Evolutionary conservation across 2,113 vertebrate species (phyloP), one percentile per base, ranked within the genome.

Genomic region (Falco punctatus): DNA sequence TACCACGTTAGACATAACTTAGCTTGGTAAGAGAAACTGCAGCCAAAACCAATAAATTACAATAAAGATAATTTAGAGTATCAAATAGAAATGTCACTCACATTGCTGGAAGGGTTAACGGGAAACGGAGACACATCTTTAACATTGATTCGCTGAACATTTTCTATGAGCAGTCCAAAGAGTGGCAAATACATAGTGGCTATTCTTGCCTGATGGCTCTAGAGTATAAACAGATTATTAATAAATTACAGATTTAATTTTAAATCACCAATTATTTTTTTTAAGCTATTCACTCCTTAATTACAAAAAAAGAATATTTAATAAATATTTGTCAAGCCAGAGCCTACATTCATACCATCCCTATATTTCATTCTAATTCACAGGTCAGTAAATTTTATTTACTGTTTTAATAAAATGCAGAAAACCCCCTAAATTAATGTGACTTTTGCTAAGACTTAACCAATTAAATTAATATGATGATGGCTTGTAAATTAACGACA

Each of bases 201-300:
- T 97, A 99, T 97, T 97, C 99, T 98, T 33, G 99, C 99, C 96
- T 99, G 99, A 93, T 99, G 99, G 93, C 98, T 99, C 99, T 99
- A 49, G 71, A 83, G 21, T 83, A 38, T 65, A 35, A 32, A 49
- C 23, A 66, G 28, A 19, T 84, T 27, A 86, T 88, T 66, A 19
- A 61, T 52, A 44, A 51, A 69, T 18, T 23, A 82, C 9, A 86
- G 15, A 23, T 65, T 48, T 46, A 26, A 58, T 66, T 86, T 88
- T 77, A 24, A 78, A 83, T 51, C 24, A 88, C 5, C 3, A 14
- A 12, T 40, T 44, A 28, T 33, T 46, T 86, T 86, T 73, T 82
- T 75, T 18, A 87, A 75, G 13, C 14, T 83, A 49, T 20, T 86
- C 19, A 64, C 5, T 33, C 23, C 18, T 35, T 49, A 78, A 33